Evolutionary conservation across 2,113 vertebrate species (phyloP), one percentile per base, ranked within the genome.

Genomic region (Enhydra lutris): DNA sequence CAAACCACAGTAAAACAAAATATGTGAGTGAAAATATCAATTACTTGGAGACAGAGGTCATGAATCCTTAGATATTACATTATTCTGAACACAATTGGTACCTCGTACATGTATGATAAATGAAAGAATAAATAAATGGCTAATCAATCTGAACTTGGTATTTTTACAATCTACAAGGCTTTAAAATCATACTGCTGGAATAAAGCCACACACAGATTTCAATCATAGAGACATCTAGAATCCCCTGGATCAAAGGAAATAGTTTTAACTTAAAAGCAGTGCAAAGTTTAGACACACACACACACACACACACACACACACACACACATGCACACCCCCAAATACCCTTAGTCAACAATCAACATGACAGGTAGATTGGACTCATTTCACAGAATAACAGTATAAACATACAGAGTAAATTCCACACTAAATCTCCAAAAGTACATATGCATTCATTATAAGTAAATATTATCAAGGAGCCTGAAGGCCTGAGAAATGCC

Each of bases 341-440:
- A 61, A 91, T 91, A 80, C 26, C 4, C 50, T 92, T 39, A 81
- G 86, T 93, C 92, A 89, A 90, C 80, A 95, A 87, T 52, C 50
- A 94, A 89, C 55, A 73, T 79, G 88, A 96, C 69, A 96, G 71
- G 61, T 59, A 84, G 36, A 87, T 24, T 74, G 76, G 65, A 89
- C 15, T 94, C 63, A 97, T 95, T 95, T 97, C 65, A 92, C 67
- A 96, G 59, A 96, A 93, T 67, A 94, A 93, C 63, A 94, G 34
- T 73, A 78, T 85, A 95, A 98, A 86, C 34, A 79, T 82, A 76
- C 50, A 90, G 95, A 97, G 78, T 96, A 94, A 97, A 98, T 95
- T 91, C 42, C 65, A 93, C 55, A 52, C 85, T 74, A 93, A 96
- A 97, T 95, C 78, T 83, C 93, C 55, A 63, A 87, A 67, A 95